Evolutionary conservation across 2,113 vertebrate species (phyloP), one percentile per base, ranked within the genome.

Genomic region (Propithecus coquereli): DNA sequence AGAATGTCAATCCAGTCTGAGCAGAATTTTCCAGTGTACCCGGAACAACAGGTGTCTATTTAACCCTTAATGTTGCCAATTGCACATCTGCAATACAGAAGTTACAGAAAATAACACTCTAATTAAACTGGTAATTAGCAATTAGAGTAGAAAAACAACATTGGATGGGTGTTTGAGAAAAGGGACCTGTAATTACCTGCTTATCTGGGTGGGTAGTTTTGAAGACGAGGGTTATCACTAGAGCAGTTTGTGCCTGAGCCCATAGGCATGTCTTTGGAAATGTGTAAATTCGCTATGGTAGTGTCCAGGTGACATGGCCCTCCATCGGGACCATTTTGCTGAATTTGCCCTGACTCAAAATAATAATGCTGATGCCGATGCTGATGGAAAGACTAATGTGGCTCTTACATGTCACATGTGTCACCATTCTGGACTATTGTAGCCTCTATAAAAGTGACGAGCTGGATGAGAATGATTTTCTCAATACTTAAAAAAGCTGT

Each of bases 81-180:
- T 70, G 52, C 6, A 88, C 61, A 77, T n/a, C 54, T 71, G 54
- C 45, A 63, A 63, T 66, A n/a, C 34, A 37, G 82, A 71, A 43
- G 14, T 65, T 76, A 57, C 23, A 86, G 94, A 70, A 91, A 81
- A 92, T 34, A 71, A 17, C 14, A 40, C 61, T 80, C 77, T 76
- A 73, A 12, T 86, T 77, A 96, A 89, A 43, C 30, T n/a, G 59
- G 20, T 79, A 37, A 90, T 90, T 66, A 82, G 23, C 40, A 57
- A 37, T 87, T 74, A 87, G 83, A 68, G 65, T 9, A 94, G 91
- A 88, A 92, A 47, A 94, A 74, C 59, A 88, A 37, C 25, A n/a
- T 2, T 65, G 47, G 16, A 40, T 61, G 43, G 63, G 87, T 81
- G 47, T 74, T 76, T 76, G 54, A 73, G 87, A 84, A 83, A 37